These are phyloP conservation scores for Trachelus troglodyta DNA, from an alignment of 2,888 invertebrate species.

Conservation along the genomic window DNA sequence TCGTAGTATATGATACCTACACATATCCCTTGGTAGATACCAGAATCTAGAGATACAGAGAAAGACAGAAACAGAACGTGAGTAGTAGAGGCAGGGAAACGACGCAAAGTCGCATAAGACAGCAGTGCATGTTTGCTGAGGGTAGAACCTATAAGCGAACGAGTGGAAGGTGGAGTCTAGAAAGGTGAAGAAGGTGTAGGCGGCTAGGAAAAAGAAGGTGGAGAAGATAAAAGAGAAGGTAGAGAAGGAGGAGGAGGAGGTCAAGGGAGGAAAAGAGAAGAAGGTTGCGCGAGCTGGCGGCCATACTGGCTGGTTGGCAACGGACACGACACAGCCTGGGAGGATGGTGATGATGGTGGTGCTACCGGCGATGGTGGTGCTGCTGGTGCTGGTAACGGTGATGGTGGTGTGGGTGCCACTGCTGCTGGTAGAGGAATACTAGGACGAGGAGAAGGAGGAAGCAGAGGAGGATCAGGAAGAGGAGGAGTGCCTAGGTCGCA, in stretches of 20 bases:
- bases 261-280: slow-evolving; percentile 46
- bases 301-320: slow-evolving; percentile 60
- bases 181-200: slow-evolving; percentile 26
- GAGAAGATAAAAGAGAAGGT: slow-evolving; percentile 22
- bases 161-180: slow-evolving; percentile 28
- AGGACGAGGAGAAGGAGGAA: slow-evolving; percentile 39
- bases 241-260: slow-evolving; percentile 40
- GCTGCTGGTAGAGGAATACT: slow-evolving; percentile 13
- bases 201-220: slow-evolving; percentile 29
- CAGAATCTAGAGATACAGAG: slow-evolving; percentile 13
- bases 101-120: slow-evolving; percentile 35
- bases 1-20: neutral
- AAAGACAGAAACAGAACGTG: slow-evolving; percentile 13
- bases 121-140: slow-evolving; percentile 33
- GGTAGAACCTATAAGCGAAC: slow-evolving; percentile 38
- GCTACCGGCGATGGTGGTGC: neutral
- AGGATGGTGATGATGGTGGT: slow-evolving; percentile 28
- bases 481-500: slow-evolving; percentile 55
- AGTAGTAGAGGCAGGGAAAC: slow-evolving; percentile 25
- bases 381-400: slow-evolving; percentile 63
- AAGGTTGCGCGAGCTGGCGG: slow-evolving; percentile 58
- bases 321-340: slow-evolving; percentile 47
- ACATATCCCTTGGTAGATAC: slow-evolving; percentile 18
- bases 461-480: slow-evolving; percentile 38
- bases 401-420: slow-evolving; percentile 9